Percentiles rank a stretch among this genome's conserved stretches.
Conservation (phyloP, 2,797 vertebrate species). For the Rhinophrynus dorsalis region DNA sequence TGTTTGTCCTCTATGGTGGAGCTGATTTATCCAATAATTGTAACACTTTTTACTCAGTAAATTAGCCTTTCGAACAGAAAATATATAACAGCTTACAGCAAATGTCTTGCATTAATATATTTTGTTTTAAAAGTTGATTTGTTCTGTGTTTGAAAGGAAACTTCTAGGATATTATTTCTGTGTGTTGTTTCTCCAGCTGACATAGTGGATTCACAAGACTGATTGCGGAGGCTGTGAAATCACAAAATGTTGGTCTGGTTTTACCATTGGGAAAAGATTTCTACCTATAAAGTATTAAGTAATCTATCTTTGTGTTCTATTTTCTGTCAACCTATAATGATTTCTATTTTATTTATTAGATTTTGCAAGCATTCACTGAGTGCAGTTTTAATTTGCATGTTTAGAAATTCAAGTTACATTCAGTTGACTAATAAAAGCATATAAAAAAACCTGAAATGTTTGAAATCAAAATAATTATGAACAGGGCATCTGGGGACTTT, state of each 20-base stretch:
- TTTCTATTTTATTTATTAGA: too few relatives aligned
- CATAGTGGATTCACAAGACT: constrained; percentile 7
- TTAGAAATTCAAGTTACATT: too few relatives aligned
- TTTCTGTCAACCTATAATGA: neutral
- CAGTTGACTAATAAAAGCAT: too few relatives aligned
- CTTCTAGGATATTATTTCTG: neutral
- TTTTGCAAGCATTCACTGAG: too few relatives aligned
- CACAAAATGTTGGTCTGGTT: constrained; percentile 5
- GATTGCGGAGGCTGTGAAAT: constrained; percentile 3
- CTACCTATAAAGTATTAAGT: constrained; percentile 8
- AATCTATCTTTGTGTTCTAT: neutral
- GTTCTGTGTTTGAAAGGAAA: neutral
- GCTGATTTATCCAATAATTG: too few relatives aligned
- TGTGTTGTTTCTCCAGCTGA: neutral
- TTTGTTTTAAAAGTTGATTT: neutral
- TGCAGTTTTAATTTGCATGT: too few relatives aligned
- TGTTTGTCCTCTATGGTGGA: too few relatives aligned
- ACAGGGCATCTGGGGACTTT: too few relatives aligned
- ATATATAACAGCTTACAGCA: neutral
- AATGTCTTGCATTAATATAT: neutral
- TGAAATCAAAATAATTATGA: too few relatives aligned
- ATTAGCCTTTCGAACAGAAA: too few relatives aligned
- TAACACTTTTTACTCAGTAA: too few relatives aligned
- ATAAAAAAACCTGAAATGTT: too few relatives aligned
- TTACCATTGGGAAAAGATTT: neutral